These are phyloP conservation scores for Lutraria rhynchaena DNA, from an alignment of 1,140 invertebrate species.

Conservation along the genomic window DNA sequence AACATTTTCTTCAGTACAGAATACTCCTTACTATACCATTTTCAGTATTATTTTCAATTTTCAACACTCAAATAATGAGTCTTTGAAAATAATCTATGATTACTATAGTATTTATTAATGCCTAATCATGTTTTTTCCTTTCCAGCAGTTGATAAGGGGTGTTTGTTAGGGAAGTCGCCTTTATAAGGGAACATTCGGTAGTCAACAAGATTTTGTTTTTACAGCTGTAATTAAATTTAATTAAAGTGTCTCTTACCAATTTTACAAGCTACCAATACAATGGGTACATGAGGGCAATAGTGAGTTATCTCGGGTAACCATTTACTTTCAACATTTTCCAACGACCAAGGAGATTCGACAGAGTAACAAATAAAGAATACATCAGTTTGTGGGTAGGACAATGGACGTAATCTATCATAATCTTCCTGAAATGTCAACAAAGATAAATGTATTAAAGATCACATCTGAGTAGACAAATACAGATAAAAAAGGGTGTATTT, in stretches of 20 bases:
- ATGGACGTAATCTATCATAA: too few species aligned
- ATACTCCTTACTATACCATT: too few species aligned
- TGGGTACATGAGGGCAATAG: constrained; percentile 83
- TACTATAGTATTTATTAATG: not conserved
- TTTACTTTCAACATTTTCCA: constrained; percentile 66
- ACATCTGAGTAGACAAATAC: too few species aligned
- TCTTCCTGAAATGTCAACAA: constrained; percentile 90
- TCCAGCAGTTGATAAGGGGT: not conserved
- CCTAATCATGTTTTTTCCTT: not conserved
- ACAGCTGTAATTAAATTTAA: not conserved
- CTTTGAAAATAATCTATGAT: too few species aligned
- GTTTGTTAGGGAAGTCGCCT: not conserved
- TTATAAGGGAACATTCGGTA: not conserved
- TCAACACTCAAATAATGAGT: too few species aligned
- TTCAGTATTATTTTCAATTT: too few species aligned
- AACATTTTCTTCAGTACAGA: too few species aligned
- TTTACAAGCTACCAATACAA: constrained; percentile 83
- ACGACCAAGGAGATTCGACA: constrained; percentile 45
- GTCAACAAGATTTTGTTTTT: not conserved
- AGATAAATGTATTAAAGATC: too few species aligned
- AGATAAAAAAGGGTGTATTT: too few species aligned
- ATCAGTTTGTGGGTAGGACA: constrained; percentile 91
- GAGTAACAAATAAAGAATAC: constrained; percentile 68
- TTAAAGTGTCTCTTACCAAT: constrained; percentile 41
- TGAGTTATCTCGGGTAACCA: constrained; percentile 83